Conservation (phyloP, 2,888 invertebrate species). For the Cheilosia vulpina region DNA sequence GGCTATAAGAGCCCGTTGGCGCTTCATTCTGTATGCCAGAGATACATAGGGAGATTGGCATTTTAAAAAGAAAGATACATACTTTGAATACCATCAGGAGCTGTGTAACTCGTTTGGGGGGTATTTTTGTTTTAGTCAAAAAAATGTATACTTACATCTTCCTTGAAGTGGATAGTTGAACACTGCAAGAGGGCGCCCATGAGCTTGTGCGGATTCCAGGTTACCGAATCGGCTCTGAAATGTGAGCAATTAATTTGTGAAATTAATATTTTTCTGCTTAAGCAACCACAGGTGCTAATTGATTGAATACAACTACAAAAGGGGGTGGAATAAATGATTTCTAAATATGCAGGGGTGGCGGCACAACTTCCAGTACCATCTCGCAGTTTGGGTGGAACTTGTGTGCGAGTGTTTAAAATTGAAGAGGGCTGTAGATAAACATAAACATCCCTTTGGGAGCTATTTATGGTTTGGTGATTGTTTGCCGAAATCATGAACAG, state of each 20-base stretch:
- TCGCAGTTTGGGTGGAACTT: not conserved
- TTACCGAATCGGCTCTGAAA: slow-evolving; percentile 95
- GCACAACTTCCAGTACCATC: slow-evolving; percentile 10
- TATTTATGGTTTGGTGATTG: slow-evolving; percentile 81
- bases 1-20: slow-evolving; percentile 63
- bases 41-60: slow-evolving; percentile 49
- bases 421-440: slow-evolving; percentile 50
- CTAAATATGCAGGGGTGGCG: slow-evolving; percentile 61
- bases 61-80: slow-evolving; percentile 54
- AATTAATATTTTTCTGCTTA: slow-evolving; percentile 31
- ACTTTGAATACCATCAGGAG: slow-evolving; percentile 46
- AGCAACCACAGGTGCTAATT: slow-evolving; percentile 73
- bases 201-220: slow-evolving; percentile 99
- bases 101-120: slow-evolving; percentile 25
- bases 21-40: slow-evolving; percentile 16
- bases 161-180: slow-evolving; percentile 98
- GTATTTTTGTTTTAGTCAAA: not conserved
- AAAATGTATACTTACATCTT: slow-evolving; percentile 90
- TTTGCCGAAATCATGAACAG: slow-evolving; percentile 75
- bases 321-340: slow-evolving; percentile 69
- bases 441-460: slow-evolving; percentile 83
- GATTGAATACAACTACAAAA: slow-evolving; percentile 58
- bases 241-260: slow-evolving; percentile 62
- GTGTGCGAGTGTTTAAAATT: slow-evolving; percentile 35
- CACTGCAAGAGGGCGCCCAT: slow-evolving; percentile 99